A percentile compares a stretch with the other conserved stretches of the same genome.
phyloP scores from a whole-genome alignment of 2,797 vertebrate species.

The Enteromius viviparus region DNA sequence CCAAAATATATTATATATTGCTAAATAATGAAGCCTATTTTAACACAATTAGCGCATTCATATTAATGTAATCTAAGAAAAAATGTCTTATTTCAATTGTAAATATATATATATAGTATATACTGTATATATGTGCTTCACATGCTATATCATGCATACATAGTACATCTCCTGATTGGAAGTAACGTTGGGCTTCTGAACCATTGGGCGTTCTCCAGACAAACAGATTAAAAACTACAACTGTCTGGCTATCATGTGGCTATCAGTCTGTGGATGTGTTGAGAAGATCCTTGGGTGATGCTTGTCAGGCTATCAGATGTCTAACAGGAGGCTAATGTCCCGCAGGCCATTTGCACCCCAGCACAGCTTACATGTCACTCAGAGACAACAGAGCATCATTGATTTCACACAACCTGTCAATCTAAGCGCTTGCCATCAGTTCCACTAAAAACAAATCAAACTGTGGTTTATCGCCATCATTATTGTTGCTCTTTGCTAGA shows the following conservation, averaged over 20 bases:
- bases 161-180: background rate
- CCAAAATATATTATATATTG: background rate
- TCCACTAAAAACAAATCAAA: constrained; percentile 14
- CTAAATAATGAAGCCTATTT: background rate
- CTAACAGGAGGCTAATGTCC: constrained; percentile 77
- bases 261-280: constrained; percentile 18
- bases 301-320: constrained; percentile 27
- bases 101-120: too few species aligned
- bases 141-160: too few species aligned
- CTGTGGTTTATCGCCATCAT: background rate
- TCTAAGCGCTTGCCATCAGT: background rate
- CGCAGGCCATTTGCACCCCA: constrained; percentile 75
- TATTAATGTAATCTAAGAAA: too few species aligned
- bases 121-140: too few species aligned
- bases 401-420: constrained; percentile 71
- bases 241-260: constrained; percentile 1
- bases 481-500: background rate
- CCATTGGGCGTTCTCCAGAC: background rate
- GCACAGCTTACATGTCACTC: constrained; percentile 77
- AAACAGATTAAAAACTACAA: background rate
- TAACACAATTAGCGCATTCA: background rate
- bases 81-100: too few species aligned
- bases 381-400: constrained; percentile 80
- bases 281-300: constrained; percentile 49
- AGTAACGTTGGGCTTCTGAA: background rate